phyloP scores from a whole-genome alignment of 2,113 vertebrate species.

The Dryoscopus gambensis region DNA sequence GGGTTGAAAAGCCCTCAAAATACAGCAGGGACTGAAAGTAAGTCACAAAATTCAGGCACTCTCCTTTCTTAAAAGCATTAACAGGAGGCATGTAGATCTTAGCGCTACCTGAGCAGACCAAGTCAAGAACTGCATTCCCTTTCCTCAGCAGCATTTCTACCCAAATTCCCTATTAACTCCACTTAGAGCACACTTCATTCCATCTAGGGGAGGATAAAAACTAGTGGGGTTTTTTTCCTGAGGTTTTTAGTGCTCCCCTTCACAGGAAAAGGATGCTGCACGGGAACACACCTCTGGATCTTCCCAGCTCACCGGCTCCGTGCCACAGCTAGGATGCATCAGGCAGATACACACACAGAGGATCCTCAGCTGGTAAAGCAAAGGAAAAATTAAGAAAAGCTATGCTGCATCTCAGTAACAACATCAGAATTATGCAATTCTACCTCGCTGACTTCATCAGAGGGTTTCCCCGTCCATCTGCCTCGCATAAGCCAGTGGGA shows the following conservation, averaged over 20 bases:
- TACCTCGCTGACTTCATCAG: not conserved
- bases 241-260: not conserved
- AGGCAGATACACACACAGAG: not conserved
- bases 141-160: not conserved
- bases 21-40: not conserved
- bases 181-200: not conserved
- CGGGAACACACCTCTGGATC: not conserved
- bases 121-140: not conserved
- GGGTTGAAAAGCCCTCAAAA: not conserved
- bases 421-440: not conserved
- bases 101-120: not conserved
- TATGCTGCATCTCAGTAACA: not conserved
- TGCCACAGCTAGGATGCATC: not conserved
- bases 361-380: not conserved
- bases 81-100: not conserved
- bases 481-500: not conserved
- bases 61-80: not conserved
- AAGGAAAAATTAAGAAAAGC: not conserved
- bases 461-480: not conserved
- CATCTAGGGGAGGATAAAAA: not conserved
- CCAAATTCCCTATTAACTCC: not conserved
- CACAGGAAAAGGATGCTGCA: not conserved
- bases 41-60: not conserved
- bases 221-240: fast-evolving
- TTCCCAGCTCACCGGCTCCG: not conserved